These are phyloP conservation scores for Ovis aries DNA, from an alignment of 2,113 vertebrate genomes.

Conservation along the genomic window DNA sequence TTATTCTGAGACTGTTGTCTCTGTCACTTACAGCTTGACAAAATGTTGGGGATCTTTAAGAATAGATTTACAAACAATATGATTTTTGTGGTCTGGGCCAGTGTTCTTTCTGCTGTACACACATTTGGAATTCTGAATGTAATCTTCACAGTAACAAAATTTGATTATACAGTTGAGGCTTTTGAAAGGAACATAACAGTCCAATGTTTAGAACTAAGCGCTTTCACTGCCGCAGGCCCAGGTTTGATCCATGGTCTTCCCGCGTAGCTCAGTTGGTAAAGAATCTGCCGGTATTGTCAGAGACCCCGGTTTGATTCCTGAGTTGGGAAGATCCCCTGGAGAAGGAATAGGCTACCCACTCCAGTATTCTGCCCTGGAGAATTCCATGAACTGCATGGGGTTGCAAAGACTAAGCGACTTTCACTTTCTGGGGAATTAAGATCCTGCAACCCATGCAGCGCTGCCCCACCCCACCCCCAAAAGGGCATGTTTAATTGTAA, in stretches of 20 bases:
- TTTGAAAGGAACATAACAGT: not conserved
- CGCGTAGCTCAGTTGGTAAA: not conserved
- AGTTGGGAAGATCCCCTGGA: not conserved
- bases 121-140: not conserved
- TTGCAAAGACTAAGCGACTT: not conserved
- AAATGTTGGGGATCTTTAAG: not conserved
- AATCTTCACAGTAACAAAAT: not conserved
- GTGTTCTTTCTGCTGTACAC: not conserved
- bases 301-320: not conserved
- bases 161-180: not conserved
- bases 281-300: fast-evolving
- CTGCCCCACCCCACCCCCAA: not conserved
- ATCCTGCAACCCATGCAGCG: not conserved
- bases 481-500: not conserved
- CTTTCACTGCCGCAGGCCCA: not conserved
- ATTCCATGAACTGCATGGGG: not conserved
- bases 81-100: not conserved
- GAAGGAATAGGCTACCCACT: not conserved
- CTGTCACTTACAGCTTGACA: not conserved
- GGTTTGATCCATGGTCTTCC: not conserved
- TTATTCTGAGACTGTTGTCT: not conserved
- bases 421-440: not conserved
- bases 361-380: not conserved
- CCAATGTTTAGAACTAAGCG: not conserved
- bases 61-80: not conserved